A percentile compares a stretch with the other conserved stretches of the same genome.
Conservation (phyloP, 2,888 invertebrate species). For the Agrochola lota region DNA sequence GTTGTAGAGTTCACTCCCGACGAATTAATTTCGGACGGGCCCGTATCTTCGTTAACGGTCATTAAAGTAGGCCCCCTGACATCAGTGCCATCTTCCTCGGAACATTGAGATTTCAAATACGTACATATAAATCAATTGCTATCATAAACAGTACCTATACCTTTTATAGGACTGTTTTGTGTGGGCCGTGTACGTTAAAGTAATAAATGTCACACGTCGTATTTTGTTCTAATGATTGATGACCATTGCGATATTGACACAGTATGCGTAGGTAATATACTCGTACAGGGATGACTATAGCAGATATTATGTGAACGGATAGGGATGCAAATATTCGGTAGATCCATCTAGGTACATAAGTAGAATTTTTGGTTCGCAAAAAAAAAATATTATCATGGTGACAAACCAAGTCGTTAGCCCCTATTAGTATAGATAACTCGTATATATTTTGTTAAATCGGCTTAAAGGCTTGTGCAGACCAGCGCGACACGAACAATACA, state of each 20-base stretch:
- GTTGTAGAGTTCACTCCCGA: too few relatives aligned
- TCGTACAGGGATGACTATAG: neutral
- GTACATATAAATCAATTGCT: neutral
- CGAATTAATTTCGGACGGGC: too few relatives aligned
- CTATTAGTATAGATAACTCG: neutral
- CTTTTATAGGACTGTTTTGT: neutral
- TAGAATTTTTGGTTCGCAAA: neutral
- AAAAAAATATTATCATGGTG: neutral
- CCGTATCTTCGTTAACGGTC: too few relatives aligned
- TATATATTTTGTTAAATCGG: neutral
- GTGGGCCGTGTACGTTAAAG: neutral
- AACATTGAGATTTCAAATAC: neutral
- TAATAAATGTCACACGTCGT: neutral
- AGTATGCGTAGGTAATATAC: neutral
- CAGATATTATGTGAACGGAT: neutral
- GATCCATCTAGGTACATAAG: neutral
- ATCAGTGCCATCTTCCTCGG: neutral
- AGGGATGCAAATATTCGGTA: neutral
- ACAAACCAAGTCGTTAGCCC: neutral
- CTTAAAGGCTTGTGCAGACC: too few relatives aligned
- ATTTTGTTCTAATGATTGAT: conserved; percentile 22
- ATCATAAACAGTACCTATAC: neutral
- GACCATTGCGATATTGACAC: neutral
- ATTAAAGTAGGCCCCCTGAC: neutral
- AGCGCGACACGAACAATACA: too few relatives aligned